A percentile compares a stretch with the other conserved stretches of the same genome.
Conservation (phyloP, 2,888 invertebrate species). For the Alloplasta piceator region DNA sequence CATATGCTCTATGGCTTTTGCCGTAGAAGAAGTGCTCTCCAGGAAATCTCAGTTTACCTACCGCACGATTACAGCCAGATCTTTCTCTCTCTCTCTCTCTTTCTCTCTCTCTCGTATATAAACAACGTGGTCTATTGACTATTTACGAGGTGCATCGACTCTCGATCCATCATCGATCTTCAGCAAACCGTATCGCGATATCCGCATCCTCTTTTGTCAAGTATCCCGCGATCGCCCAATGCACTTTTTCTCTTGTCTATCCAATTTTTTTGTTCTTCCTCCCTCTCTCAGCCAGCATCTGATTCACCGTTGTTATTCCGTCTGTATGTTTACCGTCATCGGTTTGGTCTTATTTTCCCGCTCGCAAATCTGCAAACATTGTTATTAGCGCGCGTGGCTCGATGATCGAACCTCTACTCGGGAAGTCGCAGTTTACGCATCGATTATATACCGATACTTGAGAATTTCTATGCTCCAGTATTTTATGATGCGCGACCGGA, state of each 20-base stretch:
- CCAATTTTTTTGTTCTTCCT: conserved; percentile 7
- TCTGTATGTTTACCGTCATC: conserved; percentile 22
- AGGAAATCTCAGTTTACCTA: conserved; percentile 55
- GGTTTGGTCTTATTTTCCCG: conserved; percentile 2
- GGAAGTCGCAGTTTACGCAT: conserved; percentile 67
- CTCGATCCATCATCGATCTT: conserved; percentile 49
- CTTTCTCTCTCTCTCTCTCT: not conserved
- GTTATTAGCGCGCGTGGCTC: conserved; percentile 57
- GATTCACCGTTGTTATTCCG: conserved; percentile 40
- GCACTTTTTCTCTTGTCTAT: not conserved
- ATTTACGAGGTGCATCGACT: conserved; percentile 42
- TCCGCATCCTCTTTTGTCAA: conserved; percentile 58
- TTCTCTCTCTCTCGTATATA: not conserved
- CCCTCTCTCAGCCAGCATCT: conserved; percentile 5
- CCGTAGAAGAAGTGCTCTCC: conserved; percentile 22
- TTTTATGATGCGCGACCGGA: conserved; percentile 66
- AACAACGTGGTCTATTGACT: conserved; percentile 26
- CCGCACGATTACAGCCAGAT: conserved; percentile 44
- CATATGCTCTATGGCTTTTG: conserved; percentile 39
- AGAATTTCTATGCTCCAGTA: conserved; percentile 57
- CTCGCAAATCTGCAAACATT: conserved; percentile 30
- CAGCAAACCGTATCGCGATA: conserved; percentile 39
- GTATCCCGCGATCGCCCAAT: conserved; percentile 17
- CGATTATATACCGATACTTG: conserved; percentile 62
- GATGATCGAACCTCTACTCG: conserved; percentile 51